Percentiles rank a stretch among this genome's conserved stretches.
Conservation (phyloP, 2,888 invertebrate species). For the Argyresthia albistria region DNA sequence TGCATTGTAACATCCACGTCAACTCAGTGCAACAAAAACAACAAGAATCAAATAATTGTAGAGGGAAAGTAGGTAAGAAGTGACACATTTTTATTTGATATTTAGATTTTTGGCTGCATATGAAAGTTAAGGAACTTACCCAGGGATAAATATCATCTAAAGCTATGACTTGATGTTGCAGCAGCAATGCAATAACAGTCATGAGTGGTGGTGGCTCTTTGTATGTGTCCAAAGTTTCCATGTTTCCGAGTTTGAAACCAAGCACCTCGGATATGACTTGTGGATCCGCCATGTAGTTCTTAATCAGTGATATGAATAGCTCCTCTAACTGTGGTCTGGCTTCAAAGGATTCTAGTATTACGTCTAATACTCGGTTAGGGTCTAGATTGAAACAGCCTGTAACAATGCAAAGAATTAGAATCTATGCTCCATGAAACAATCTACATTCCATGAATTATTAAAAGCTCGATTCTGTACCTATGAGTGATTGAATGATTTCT, state of each 20-base stretch:
- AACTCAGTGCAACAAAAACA: too few relatives aligned
- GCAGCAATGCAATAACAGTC: constrained; percentile 89
- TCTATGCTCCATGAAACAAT: too few relatives aligned
- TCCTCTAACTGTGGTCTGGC: constrained; percentile 83
- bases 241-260: constrained; percentile 91
- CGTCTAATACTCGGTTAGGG: constrained; percentile 96
- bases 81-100: too few relatives aligned
- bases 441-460: too few relatives aligned
- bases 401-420: constrained; percentile 22
- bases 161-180: constrained; percentile 89
- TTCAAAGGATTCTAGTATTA: constrained; percentile 97
- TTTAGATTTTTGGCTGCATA: too few relatives aligned
- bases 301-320: constrained; percentile 87
- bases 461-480: constrained; percentile 73
- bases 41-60: too few relatives aligned
- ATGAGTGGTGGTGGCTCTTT: constrained; percentile 88
- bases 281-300: constrained; percentile 89
- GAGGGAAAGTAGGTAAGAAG: too few relatives aligned
- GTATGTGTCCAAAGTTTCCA: constrained; percentile 68
- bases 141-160: constrained; percentile 93
- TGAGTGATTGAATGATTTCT: constrained; percentile 93
- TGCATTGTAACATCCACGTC: background rate
- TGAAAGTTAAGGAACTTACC: constrained; percentile 70
- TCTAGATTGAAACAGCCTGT: constrained; percentile 98
- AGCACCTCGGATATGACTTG: constrained; percentile 92